phyloP scores from a whole-genome alignment of 2,888 invertebrate genomes.

The Cistogaster globosa region DNA sequence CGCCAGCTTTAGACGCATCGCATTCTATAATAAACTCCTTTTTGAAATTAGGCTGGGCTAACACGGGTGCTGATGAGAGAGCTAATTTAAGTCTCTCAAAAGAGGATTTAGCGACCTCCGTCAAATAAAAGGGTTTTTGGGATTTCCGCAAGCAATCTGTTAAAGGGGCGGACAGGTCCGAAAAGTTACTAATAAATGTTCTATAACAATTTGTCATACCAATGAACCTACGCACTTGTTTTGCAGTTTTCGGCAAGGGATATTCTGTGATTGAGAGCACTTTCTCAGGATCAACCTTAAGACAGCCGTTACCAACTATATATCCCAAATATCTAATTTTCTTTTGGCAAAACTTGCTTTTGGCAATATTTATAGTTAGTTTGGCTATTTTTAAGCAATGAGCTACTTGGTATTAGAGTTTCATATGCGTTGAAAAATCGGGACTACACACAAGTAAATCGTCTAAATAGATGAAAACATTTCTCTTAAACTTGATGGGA shows the following conservation, averaged over 20 bases:
- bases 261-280: constrained; percentile 39
- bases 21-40: too few species aligned
- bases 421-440: neutral
- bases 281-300: constrained; percentile 51
- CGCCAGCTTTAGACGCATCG: too few species aligned
- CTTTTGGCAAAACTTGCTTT: neutral
- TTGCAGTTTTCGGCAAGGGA: constrained; percentile 33
- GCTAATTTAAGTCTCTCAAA: constrained; percentile 31
- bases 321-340: constrained; percentile 24
- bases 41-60: constrained; percentile 14
- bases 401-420: neutral
- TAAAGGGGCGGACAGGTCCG: too few species aligned
- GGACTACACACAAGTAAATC: too few species aligned
- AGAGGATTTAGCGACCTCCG: neutral
- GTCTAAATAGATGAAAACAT: too few species aligned
- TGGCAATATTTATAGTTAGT: neutral
- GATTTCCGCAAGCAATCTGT: neutral
- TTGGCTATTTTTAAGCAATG: neutral
- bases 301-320: constrained; percentile 33
- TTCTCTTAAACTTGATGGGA: too few species aligned
- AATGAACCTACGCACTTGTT: constrained; percentile 21
- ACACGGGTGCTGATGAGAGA: constrained; percentile 31
- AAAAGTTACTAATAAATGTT: too few species aligned
- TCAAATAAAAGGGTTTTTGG: neutral
- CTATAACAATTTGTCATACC: too few species aligned